Base-by-base conservation (phyloP, 2,888 invertebrate species). In the Acleris sparsana region DNA sequence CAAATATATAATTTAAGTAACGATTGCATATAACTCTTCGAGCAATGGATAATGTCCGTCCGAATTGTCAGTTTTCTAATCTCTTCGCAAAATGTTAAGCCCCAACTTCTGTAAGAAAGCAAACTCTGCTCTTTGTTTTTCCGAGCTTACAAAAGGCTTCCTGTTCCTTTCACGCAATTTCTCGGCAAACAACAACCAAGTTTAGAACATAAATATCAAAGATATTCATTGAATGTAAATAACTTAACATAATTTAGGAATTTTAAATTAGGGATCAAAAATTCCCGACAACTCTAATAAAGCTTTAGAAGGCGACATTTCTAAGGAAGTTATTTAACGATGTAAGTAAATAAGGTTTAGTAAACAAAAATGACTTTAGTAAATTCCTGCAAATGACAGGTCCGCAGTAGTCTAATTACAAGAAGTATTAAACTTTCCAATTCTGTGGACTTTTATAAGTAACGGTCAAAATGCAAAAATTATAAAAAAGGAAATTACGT, bases 171-270 rank as follows among this genome's bases (percentile, higher is more conserved):
- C 43, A 60, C 29, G 55, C 63, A 52, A 58, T 22, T 48, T 58
- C 33, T 3, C 20, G 46, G 29, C 59, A 46, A 46, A 59, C 46
- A 25, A 60, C 59, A 53, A 39, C 25, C 48, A 46, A 56, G 53
- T 64, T 53, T 48, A 29, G 18, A 49, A 48, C 60, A 39, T 22
- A 51, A 52, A 11, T 61, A 46, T 61, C 60, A 61, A 61, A 61
- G 51, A 29, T 52, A 49, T 65, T 65, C 56, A 65, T 56, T 46
- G 60, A 65, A 65, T 65, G 48, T 60, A 56, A 60, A 65, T 65
- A 61, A 56, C 20, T 65, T 56, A 65, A 29, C 60, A 61, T 61
- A 61, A 61, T 65, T 61, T 55, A 25, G 25, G 55, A 60, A 55
- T 56, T 65, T 56, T 53, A 59, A 64, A 61, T 55, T 61, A 44